These are phyloP conservation scores for Yponomeuta plumbellus DNA, from an alignment of 2,888 invertebrate species.

Conservation along the genomic window DNA sequence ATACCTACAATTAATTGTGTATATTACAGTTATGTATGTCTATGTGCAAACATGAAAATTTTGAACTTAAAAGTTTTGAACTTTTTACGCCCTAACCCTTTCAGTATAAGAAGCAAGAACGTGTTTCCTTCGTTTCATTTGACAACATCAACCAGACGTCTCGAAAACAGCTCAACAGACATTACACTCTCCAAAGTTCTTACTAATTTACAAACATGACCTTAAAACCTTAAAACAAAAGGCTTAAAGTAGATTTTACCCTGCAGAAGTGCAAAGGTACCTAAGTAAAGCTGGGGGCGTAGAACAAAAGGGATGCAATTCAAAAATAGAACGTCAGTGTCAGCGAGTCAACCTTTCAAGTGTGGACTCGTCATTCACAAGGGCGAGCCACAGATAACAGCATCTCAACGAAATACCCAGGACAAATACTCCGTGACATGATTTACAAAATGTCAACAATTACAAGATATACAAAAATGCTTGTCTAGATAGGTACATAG, in stretches of 20 bases:
- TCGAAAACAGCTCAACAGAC: neutral
- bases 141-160: neutral
- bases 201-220: neutral
- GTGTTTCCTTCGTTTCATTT: too few species aligned
- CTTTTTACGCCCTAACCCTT: too few species aligned
- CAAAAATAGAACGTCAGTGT: constrained; percentile 33
- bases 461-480: too few species aligned
- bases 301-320: constrained; percentile 23
- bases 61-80: too few species aligned
- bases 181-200: neutral
- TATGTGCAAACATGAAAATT: too few species aligned
- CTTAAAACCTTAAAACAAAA: neutral
- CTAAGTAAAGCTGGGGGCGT: neutral
- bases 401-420: too few species aligned
- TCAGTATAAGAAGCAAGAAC: too few species aligned
- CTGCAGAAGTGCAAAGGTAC: neutral
- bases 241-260: neutral
- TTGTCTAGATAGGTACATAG: too few species aligned
- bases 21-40: too few species aligned
- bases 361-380: constrained; percentile 20
- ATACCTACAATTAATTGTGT: too few species aligned
- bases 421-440: too few species aligned
- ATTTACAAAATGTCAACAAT: too few species aligned
- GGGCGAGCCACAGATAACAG: neutral
- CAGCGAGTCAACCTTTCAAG: constrained; percentile 36